Base-by-base conservation (phyloP, 2,888 invertebrate genomes). In the Cyrtodaria siliqua region DNA sequence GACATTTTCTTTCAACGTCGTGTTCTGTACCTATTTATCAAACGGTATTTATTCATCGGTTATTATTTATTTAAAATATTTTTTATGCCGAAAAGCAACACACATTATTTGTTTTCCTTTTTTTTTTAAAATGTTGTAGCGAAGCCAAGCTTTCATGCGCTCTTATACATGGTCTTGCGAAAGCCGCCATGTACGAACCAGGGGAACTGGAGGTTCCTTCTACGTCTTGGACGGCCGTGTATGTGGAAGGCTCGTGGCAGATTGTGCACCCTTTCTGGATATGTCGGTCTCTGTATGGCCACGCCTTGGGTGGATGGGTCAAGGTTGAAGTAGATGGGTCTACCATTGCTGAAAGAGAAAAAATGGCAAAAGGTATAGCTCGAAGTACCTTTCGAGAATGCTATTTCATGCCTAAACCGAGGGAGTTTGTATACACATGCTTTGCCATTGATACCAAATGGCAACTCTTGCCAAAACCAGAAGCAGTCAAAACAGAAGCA, bases 361-460 rank as follows among this genome's bases (percentile, higher is more conserved):
- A 47, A 23, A 61, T 62, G 0, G 44, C 71, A 6, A 53, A 50
- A 40, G 82, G 84, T 2, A 55, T 79, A 0, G 18, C 71, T 16
- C 60, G 55, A 38, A 80, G 76, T 42, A 76, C 80, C 0, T 84
- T 84, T 38, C 70, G 80, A 42, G 82, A 84, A 40, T 67, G 72
- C 12, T 84, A 80, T 38, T 80, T 84, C 24, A 77, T 84, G 71
- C 76, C 82, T 1, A 71, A 79, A 26, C 82, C 82, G 3, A 29
- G 56, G 16, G 68, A 82, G 24, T 84, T 79, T 42, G 56, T 80
- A 27, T 77, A 82, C 42, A 60, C 69, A 53, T 82, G 82, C 47
- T 70, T 62, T 40, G 76, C 84, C 23, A 50, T 40, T 16, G 74
- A 82, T 14, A 20, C 60, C 29, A 55, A 53, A 42, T 84, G 84